Conservation (phyloP, 2,888 invertebrate species). For the Caenorhabditis drosophilae region DNA sequence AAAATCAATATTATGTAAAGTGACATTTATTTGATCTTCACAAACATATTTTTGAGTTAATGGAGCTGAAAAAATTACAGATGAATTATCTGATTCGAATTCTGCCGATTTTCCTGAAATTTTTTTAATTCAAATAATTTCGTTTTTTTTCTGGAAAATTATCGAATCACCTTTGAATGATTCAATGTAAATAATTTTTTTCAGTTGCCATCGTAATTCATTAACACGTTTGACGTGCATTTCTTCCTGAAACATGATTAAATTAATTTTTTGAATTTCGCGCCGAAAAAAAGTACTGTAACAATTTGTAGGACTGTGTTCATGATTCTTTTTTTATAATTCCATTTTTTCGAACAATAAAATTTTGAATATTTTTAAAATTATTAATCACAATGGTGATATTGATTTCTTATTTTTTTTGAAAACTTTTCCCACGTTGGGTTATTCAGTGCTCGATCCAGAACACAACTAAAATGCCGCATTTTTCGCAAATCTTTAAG, state of each 20-base stretch:
- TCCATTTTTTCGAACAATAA: not conserved
- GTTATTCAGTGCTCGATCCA: too few species aligned
- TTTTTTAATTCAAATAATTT: not conserved
- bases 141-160: not conserved
- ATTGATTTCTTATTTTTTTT: too few species aligned
- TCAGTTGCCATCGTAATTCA: slow-evolving; percentile 62
- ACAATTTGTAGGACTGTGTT: not conserved
- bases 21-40: slow-evolving; percentile 62
- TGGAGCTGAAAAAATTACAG: slow-evolving; percentile 58
- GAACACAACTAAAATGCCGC: too few species aligned
- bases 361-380: not conserved
- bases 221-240: slow-evolving; percentile 52
- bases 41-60: slow-evolving; percentile 64
- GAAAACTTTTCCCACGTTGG: too few species aligned
- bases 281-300: not conserved
- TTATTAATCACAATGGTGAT: not conserved
- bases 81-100: slow-evolving; percentile 56
- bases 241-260: slow-evolving; percentile 34
- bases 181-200: slow-evolving; percentile 55
- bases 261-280: not conserved
- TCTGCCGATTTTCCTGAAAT: slow-evolving; percentile 39
- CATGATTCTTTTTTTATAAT: not conserved
- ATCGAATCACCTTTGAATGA: slow-evolving; percentile 43
- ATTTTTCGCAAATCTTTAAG: too few species aligned
- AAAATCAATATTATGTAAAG: slow-evolving; percentile 51